Percentiles rank a stretch among this genome's conserved stretches.
phyloP scores from a whole-genome alignment of 2,888 invertebrate species.

The Tachystola acroxantha region DNA sequence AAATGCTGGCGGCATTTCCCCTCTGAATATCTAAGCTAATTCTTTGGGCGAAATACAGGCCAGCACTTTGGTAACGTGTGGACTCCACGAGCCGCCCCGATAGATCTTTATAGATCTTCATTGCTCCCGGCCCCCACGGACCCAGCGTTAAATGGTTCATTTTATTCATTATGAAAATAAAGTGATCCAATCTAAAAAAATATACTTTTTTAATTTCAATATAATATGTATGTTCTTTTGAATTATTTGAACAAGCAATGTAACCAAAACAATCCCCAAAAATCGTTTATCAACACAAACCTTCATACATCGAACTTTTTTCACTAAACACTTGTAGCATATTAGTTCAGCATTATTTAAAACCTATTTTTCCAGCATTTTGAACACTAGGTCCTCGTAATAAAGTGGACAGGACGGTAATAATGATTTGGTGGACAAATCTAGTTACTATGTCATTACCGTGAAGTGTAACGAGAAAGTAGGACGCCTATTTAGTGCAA shows the following conservation, averaged over 20 bases:
- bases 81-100: no score
- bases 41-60: no score
- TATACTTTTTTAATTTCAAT: no score
- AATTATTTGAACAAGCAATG: neutral
- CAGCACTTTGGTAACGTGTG: no score
- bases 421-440: neutral
- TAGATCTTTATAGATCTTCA: no score
- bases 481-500: neutral
- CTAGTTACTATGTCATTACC: conserved; percentile 1
- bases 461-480: neutral
- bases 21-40: no score
- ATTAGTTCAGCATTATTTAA: neutral
- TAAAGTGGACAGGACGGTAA: neutral
- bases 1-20: no score
- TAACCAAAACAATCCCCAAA: neutral
- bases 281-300: neutral
- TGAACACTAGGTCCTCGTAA: neutral
- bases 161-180: no score
- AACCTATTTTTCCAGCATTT: neutral
- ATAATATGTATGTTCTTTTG: no score
- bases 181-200: no score
- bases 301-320: neutral
- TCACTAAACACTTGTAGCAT: neutral
- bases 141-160: no score
- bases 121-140: no score